Percentiles rank a stretch among this genome's conserved stretches.
phyloP scores from a whole-genome alignment of 2,797 vertebrate species.

The Danio jaintianensis region DNA sequence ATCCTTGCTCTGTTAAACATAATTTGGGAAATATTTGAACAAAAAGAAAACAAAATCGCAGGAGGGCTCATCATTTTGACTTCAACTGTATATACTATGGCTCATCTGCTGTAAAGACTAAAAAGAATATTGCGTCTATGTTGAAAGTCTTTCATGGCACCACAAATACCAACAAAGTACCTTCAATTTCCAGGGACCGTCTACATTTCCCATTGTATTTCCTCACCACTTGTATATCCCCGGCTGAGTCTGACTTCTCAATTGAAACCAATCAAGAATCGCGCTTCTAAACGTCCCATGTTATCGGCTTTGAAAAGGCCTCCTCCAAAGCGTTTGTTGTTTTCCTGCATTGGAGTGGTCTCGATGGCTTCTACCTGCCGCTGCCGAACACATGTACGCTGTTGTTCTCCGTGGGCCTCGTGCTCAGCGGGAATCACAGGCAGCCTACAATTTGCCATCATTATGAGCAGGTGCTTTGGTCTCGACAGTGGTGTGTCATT shows the following conservation, averaged over 20 bases:
- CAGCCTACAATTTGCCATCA: slow-evolving; percentile 63
- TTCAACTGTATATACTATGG: too few relatives aligned
- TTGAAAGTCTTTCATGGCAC: not conserved
- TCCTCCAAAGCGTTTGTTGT: slow-evolving; percentile 29
- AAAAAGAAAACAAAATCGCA: too few relatives aligned
- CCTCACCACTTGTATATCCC: not conserved
- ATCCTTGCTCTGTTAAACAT: too few relatives aligned
- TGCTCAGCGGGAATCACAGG: slow-evolving; percentile 50
- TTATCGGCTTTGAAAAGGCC: not conserved
- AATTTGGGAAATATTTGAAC: too few relatives aligned
- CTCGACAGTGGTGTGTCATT: slow-evolving; percentile 60
- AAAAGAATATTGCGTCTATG: not conserved
- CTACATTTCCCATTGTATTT: not conserved
- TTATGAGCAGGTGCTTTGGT: slow-evolving; percentile 59
- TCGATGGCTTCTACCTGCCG: slow-evolving; percentile 48
- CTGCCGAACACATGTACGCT: slow-evolving; percentile 43
- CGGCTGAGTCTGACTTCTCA: not conserved
- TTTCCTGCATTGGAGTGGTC: slow-evolving; percentile 8
- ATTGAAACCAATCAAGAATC: not conserved
- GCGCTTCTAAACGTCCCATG: not conserved
- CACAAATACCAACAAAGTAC: not conserved
- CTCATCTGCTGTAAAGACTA: too few relatives aligned
- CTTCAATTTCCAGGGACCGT: not conserved
- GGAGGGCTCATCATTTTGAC: too few relatives aligned
- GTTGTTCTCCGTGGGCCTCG: slow-evolving; percentile 48